Evolutionary conservation across 2,113 vertebrate genomes (phyloP).

Genomic region (Vulpes lagopus): DNA sequence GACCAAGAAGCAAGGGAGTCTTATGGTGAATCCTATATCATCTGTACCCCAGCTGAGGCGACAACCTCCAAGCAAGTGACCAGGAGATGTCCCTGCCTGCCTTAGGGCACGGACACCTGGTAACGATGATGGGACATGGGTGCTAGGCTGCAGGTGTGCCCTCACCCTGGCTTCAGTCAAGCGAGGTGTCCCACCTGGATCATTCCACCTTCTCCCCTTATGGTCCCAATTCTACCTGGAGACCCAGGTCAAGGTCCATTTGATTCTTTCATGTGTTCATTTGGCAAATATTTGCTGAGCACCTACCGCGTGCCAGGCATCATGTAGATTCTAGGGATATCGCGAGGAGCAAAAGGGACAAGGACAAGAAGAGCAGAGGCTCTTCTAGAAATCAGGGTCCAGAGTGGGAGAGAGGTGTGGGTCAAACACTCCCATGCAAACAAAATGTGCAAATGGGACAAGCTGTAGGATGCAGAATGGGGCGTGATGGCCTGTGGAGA

Average conservation of each 20-base stretch:
- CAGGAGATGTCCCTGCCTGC: background rate
- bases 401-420: background rate
- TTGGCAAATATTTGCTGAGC: background rate
- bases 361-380: too few relatives aligned
- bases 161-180: background rate
- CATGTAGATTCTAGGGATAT: background rate
- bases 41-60: background rate
- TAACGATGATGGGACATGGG: fast-evolving
- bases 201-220: background rate
- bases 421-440: background rate
- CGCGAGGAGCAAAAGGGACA: background rate
- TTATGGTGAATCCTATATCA: fast-evolving
- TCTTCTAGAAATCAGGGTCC: background rate
- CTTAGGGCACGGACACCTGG: fast-evolving
- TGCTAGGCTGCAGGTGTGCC: background rate
- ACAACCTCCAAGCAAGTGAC: background rate
- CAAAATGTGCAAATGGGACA: background rate
- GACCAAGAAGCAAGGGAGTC: background rate
- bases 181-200: background rate
- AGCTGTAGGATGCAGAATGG: background rate
- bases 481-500: background rate
- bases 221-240: background rate
- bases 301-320: background rate
- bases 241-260: background rate
- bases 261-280: background rate